Evolutionary conservation across 2,888 invertebrate species (phyloP).

Genomic region (Andrena flavipes): DNA sequence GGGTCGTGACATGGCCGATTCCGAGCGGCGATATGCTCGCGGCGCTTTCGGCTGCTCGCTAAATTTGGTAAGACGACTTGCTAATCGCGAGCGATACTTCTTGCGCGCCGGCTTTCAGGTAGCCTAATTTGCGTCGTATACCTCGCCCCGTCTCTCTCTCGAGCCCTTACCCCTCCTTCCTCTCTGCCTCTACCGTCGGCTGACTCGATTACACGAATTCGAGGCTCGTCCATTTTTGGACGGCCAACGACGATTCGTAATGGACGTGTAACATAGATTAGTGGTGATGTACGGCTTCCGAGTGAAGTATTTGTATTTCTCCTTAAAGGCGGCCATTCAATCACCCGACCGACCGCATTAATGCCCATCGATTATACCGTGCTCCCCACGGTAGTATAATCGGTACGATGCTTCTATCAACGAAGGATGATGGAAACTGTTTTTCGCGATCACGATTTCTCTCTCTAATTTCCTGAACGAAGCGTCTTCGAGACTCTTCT

Average conservation of each 20-base stretch:
- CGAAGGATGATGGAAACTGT: background rate
- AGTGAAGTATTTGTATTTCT: constrained; percentile 55
- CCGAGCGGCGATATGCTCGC: constrained; percentile 55
- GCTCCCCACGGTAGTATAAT: background rate
- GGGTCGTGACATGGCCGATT: constrained; percentile 66
- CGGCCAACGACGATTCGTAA: constrained; percentile 43
- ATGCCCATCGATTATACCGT: background rate
- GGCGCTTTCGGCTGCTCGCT: constrained; percentile 61
- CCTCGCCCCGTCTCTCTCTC: constrained; percentile 24
- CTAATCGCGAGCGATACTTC: constrained; percentile 70
- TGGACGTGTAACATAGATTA: constrained; percentile 61
- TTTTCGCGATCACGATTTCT: background rate
- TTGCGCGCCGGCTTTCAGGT: constrained; percentile 64
- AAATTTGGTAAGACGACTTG: constrained; percentile 72
- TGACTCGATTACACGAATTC: constrained; percentile 49
- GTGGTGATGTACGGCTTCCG: constrained; percentile 59
- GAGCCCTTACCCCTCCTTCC: background rate
- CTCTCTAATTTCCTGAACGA: no score
- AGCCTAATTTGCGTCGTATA: constrained; percentile 72
- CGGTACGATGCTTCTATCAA: background rate
- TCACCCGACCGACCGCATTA: background rate
- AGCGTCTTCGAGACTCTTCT: no score
- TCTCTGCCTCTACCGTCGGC: background rate
- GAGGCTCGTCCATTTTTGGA: constrained; percentile 58
- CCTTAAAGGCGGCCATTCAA: constrained; percentile 26